Percentiles rank a stretch among this genome's conserved stretches.
Evolutionary conservation across 2,113 vertebrate species (phyloP).

Genomic region (Tringa solitaria): DNA sequence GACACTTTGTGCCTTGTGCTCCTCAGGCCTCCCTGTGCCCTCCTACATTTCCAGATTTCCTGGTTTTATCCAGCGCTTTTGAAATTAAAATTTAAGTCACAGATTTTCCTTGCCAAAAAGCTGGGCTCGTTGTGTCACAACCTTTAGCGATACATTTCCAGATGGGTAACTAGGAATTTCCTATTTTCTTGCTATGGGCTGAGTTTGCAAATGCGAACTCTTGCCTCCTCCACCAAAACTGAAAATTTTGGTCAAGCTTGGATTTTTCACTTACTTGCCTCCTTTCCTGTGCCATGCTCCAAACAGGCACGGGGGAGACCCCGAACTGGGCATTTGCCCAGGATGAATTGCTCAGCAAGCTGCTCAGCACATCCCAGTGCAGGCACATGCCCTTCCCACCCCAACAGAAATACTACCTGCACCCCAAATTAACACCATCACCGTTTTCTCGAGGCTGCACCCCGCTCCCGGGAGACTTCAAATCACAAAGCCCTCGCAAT

Average conservation of each 20-base stretch:
- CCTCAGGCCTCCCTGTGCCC: not conserved
- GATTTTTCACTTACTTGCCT: not conserved
- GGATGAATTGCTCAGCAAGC: not conserved
- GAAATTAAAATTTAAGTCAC: not conserved
- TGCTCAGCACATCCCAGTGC: not conserved
- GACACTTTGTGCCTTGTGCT: not conserved
- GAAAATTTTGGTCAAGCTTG: not conserved
- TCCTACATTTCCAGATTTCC: not conserved
- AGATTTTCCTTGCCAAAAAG: not conserved
- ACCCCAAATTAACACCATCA: not conserved
- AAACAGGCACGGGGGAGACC: not conserved
- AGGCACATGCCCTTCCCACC: not conserved
- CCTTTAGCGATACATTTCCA: not conserved
- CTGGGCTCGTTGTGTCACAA: not conserved
- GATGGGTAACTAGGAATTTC: not conserved
- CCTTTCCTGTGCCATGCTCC: not conserved
- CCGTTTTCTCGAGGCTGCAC: not conserved
- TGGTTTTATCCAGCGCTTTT: not conserved
- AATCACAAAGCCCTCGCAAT: not conserved
- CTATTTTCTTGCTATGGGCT: not conserved
- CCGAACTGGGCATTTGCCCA: not conserved
- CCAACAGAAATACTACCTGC: not conserved
- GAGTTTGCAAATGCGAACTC: not conserved
- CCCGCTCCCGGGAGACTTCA: not conserved
- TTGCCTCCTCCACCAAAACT: not conserved